These are phyloP conservation scores for Lymantria dispar DNA, from an alignment of 2,888 invertebrate species.

Conservation along the genomic window DNA sequence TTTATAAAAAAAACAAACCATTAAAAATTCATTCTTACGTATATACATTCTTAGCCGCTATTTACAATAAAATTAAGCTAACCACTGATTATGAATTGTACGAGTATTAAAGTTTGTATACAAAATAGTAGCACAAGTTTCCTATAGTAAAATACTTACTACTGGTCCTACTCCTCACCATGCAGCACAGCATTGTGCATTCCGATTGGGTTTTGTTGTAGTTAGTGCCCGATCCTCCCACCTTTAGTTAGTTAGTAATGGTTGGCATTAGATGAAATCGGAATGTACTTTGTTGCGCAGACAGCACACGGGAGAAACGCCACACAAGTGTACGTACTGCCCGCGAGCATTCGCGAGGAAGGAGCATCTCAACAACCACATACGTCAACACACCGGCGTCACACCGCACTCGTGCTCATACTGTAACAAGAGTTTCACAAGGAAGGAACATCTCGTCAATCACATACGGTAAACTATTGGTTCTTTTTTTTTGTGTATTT, in stretches of 20 bases:
- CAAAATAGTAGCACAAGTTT: too few relatives aligned
- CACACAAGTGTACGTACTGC: slow-evolving; percentile 87
- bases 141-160: not conserved
- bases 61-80: too few relatives aligned
- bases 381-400: slow-evolving; percentile 88
- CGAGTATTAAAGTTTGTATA: too few relatives aligned
- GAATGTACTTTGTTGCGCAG: slow-evolving; percentile 80
- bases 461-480: slow-evolving; percentile 69
- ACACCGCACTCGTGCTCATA: slow-evolving; percentile 87
- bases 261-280: slow-evolving; percentile 51
- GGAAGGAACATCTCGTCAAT: slow-evolving; percentile 88
- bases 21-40: too few relatives aligned
- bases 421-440: slow-evolving; percentile 86
- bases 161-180: slow-evolving; percentile 7
- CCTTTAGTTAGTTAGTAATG: slow-evolving; percentile 1
- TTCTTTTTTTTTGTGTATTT: too few relatives aligned
- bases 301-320: slow-evolving; percentile 92
- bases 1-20: too few relatives aligned
- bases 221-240: slow-evolving; percentile 13
- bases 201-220: slow-evolving; percentile 62
- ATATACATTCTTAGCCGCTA: too few relatives aligned
- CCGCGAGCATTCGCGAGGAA: slow-evolving; percentile 86
- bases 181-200: slow-evolving; percentile 80
- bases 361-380: slow-evolving; percentile 94
- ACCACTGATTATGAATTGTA: too few relatives aligned